Conservation (phyloP, 2,888 invertebrate species). For the Gortyna flavago region DNA sequence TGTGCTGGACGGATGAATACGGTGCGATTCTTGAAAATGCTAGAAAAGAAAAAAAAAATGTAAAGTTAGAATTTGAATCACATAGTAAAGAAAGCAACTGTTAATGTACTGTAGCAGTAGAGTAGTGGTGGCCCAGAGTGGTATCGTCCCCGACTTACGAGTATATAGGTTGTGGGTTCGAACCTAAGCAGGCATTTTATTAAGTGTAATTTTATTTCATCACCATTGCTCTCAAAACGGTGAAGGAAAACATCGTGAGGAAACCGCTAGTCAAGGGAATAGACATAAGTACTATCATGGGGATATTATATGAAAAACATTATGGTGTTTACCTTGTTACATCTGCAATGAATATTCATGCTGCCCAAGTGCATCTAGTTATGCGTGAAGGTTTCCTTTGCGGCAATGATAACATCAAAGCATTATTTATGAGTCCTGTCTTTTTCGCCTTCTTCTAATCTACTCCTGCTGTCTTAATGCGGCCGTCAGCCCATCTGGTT, state of each 20-base stretch:
- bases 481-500: slow-evolving; percentile 28
- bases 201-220: background rate
- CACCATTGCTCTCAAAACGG: too few relatives aligned
- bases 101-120: too few relatives aligned
- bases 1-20: slow-evolving; percentile 56
- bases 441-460: background rate
- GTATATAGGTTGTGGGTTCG: background rate
- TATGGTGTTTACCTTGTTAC: background rate
- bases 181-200: background rate
- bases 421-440: too few relatives aligned
- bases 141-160: too few relatives aligned
- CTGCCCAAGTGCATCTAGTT: background rate
- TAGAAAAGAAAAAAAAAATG: too few relatives aligned
- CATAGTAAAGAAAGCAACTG: background rate
- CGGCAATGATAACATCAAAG: background rate
- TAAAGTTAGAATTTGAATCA: background rate
- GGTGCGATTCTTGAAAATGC: slow-evolving; percentile 50
- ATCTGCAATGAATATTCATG: background rate
- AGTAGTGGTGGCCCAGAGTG: background rate
- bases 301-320: background rate
- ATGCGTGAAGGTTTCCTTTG: background rate
- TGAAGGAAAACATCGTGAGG: too few relatives aligned
- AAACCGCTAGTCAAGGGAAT: too few relatives aligned
- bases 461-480: background rate
- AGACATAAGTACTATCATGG: background rate